These are phyloP conservation scores for Euclidia mi DNA, from an alignment of 2,888 invertebrate genomes.

Conservation along the genomic window DNA sequence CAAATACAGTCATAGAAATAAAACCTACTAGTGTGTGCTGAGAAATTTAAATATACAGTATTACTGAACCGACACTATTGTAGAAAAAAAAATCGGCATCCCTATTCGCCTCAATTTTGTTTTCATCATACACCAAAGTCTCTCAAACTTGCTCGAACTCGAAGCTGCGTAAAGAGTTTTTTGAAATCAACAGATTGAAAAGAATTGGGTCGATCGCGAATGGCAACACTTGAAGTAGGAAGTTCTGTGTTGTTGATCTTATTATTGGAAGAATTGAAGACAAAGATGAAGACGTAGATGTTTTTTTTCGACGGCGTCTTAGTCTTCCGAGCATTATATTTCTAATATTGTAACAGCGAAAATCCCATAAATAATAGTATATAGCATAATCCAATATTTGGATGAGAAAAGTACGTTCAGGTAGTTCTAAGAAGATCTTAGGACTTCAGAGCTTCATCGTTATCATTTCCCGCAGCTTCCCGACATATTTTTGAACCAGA, in stretches of 20 bases:
- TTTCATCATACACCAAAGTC: conserved; percentile 16
- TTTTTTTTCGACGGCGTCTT: too few species aligned
- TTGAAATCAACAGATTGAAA: conserved; percentile 37
- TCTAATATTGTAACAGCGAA: too few species aligned
- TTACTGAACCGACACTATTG: not conserved
- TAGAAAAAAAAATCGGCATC: conserved; percentile 1
- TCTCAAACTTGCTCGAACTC: conserved; percentile 28
- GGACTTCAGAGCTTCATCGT: too few species aligned
- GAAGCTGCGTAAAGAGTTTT: conserved; percentile 22
- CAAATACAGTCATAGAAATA: not conserved
- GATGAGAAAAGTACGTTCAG: too few species aligned
- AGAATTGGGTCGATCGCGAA: conserved; percentile 32
- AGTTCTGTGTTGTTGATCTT: conserved; percentile 12
- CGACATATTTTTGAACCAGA: too few species aligned
- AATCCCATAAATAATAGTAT: too few species aligned
- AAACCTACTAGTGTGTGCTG: not conserved
- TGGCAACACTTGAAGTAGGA: conserved; percentile 2
- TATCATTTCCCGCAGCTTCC: too few species aligned
- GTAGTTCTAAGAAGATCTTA: too few species aligned
- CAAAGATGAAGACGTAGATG: too few species aligned
- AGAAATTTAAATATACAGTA: not conserved
- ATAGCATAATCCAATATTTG: too few species aligned
- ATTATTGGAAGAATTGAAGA: not conserved
- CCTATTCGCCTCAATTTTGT: conserved; percentile 3
- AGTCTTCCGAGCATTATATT: too few species aligned